These are phyloP conservation scores for Cephus pygmeus DNA, from an alignment of 2,888 invertebrate species.

Conservation along the genomic window DNA sequence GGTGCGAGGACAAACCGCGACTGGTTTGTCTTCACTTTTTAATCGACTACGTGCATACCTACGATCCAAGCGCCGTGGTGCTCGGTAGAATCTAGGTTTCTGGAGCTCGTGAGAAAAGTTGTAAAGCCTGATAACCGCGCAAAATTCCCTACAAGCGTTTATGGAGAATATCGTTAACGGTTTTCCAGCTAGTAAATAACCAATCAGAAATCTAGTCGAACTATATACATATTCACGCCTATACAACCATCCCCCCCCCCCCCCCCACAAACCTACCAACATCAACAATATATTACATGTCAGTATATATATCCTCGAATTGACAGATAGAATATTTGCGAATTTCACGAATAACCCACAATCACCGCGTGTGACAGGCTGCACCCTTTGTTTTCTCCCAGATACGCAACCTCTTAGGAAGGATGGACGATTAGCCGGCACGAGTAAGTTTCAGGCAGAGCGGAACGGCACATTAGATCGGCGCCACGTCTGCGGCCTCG, in stretches of 20 bases:
- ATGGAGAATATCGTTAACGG: neutral
- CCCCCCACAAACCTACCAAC: neutral
- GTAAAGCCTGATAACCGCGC: neutral
- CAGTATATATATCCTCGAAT: too few relatives aligned
- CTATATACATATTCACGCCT: neutral
- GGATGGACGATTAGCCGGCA: neutral
- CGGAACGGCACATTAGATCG: constrained; percentile 42
- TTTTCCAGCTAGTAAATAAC: neutral
- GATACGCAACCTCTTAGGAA: neutral
- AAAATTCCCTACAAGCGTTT: neutral
- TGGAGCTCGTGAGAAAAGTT: constrained; percentile 31
- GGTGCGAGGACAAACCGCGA: constrained; percentile 13
- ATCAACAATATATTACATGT: too few relatives aligned
- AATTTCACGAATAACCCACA: neutral
- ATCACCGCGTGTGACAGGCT: neutral
- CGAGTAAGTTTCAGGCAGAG: constrained; percentile 19
- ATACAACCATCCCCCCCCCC: neutral
- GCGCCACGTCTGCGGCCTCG: constrained; percentile 50
- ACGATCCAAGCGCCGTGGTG: constrained; percentile 15
- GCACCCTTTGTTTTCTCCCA: neutral
- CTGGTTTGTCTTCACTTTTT: constrained; percentile 50
- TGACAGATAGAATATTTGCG: neutral
- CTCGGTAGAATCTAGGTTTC: constrained; percentile 47
- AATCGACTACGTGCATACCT: constrained; percentile 27
- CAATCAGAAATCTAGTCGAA: neutral